Percentiles rank a stretch among this genome's conserved stretches.
phyloP scores from a whole-genome alignment of 2,797 vertebrate species.

The Eulemur coronatus region DNA sequence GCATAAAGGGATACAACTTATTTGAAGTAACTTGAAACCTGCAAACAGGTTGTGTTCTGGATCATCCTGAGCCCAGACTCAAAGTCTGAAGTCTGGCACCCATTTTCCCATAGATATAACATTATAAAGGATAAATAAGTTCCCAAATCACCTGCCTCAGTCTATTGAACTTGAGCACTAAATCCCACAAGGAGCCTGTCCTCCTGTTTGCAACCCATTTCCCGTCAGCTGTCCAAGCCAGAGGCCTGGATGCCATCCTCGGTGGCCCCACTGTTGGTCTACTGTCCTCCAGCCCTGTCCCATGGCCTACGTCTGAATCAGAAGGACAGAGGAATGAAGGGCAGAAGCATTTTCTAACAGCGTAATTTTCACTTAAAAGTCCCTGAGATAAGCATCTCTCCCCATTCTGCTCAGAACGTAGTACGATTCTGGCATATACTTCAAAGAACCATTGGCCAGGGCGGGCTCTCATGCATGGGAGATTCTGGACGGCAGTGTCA shows the following conservation, averaged over 20 bases:
- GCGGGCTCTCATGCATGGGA: not conserved
- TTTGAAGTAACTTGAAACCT: not conserved
- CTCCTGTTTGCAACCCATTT: not conserved
- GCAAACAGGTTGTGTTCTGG: not conserved
- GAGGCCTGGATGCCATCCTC: not conserved
- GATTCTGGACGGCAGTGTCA: not conserved
- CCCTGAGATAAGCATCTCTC: not conserved
- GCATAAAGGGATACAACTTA: not conserved
- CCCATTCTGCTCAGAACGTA: not conserved
- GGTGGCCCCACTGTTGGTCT: not conserved
- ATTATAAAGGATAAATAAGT: not conserved
- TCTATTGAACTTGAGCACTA: not conserved
- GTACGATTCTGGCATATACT: not conserved
- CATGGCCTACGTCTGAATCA: not conserved
- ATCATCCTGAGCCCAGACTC: not conserved
- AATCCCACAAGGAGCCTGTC: not conserved
- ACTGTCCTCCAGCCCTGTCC: not conserved
- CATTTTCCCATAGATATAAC: not conserved
- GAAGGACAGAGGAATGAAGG: not conserved
- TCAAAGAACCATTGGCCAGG: not conserved
- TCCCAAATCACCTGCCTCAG: not conserved
- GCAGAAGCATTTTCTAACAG: not conserved
- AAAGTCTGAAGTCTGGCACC: not conserved
- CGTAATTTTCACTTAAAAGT: not conserved
- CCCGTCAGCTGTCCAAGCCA: not conserved